phyloP scores from a whole-genome alignment of 2,113 vertebrate species.

The Myiozetetes cayanensis region DNA sequence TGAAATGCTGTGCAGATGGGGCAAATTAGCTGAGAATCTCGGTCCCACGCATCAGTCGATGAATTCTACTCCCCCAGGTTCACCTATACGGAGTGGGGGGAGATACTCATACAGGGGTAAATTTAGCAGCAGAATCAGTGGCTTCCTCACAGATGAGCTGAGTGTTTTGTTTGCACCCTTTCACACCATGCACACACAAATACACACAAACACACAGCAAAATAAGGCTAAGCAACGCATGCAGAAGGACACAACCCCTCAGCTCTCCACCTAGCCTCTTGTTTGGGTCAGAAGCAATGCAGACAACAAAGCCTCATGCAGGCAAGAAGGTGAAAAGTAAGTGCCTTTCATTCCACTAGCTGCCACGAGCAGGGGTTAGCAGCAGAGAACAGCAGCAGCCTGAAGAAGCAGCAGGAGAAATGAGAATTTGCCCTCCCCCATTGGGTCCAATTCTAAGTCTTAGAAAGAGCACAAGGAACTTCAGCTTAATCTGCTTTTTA shows the following conservation, averaged over 20 bases:
- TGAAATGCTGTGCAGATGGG: slow-evolving; percentile 24
- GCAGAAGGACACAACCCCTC: neutral
- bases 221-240: slow-evolving; percentile 33
- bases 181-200: neutral
- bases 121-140: slow-evolving; percentile 17
- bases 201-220: neutral
- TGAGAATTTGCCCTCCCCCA: neutral
- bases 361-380: slow-evolving; percentile 37
- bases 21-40: neutral
- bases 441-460: neutral
- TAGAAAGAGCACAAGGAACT: neutral
- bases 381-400: neutral
- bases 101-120: neutral
- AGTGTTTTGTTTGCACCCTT: neutral
- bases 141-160: neutral
- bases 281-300: slow-evolving; percentile 3
- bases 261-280: neutral
- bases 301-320: slow-evolving; percentile 33
- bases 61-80: neutral
- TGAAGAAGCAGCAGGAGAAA: slow-evolving; percentile 32
- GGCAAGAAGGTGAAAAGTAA: slow-evolving; percentile 8
- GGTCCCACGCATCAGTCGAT: neutral
- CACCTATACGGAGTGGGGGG: neutral
- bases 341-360: slow-evolving; percentile 16
- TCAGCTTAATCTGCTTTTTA: neutral